These are phyloP conservation scores for Lipophrys pholis DNA, from an alignment of 2,113 vertebrate genomes.

Conservation along the genomic window DNA sequence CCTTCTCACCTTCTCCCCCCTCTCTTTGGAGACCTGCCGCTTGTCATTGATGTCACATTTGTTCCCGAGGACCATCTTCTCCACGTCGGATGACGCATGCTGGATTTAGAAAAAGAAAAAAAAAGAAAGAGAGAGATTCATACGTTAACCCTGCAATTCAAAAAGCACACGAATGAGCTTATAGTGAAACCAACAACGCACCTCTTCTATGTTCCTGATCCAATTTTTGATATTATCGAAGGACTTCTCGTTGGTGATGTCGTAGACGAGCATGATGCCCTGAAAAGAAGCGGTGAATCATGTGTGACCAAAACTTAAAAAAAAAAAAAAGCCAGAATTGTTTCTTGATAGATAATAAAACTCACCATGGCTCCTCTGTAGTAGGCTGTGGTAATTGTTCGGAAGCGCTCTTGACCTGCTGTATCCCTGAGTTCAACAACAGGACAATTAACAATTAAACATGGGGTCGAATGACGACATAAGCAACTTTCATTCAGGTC, in stretches of 20 bases:
- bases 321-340: neutral
- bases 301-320: neutral
- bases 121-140: no score
- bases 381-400: constrained; percentile 97
- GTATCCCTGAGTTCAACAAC: constrained; percentile 88
- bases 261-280: constrained; percentile 98
- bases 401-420: constrained; percentile 94
- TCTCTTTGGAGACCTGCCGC: constrained; percentile 95
- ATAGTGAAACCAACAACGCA: constrained; percentile 54
- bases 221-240: constrained; percentile 99
- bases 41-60: constrained; percentile 98
- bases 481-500: no score
- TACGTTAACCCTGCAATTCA: neutral
- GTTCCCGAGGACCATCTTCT: constrained; percentile 99
- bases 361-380: constrained; percentile 96
- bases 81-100: constrained; percentile 97
- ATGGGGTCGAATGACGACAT: no score
- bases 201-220: constrained; percentile 98
- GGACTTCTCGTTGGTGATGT: constrained; percentile 97
- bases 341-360: neutral
- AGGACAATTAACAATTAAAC: neutral
- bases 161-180: neutral
- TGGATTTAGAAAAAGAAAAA: constrained; percentile 56
- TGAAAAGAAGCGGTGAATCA: constrained; percentile 41
- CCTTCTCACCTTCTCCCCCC: constrained; percentile 92